Base-by-base conservation (phyloP, 2,113 vertebrate genomes). In the Phrynosoma platyrhinos region DNA sequence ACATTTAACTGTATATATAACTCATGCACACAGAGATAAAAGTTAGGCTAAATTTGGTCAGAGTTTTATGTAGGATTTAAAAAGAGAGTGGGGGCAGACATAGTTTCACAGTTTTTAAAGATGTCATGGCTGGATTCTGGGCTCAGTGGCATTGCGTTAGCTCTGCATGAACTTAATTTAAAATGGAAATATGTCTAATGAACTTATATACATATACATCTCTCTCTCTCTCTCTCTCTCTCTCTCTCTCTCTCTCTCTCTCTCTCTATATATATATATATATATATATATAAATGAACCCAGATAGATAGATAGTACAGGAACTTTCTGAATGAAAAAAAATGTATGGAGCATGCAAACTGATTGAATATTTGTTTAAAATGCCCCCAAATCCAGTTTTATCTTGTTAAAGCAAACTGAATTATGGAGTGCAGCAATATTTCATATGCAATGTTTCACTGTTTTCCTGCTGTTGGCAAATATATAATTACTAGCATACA, bases 1-100 rank as follows among this genome's bases (percentile, higher is more conserved):
- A 91, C 79, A 87, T 91, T 94, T 92, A 83, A 89, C 90, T 0
- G 9, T 25, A 81, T 7, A 0, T 32, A 90, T 95, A 94, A 95
- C 91, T 96, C 93, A 92, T 76, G 53, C 32, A 78, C 25, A 1
- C 9, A 21, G 21, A 12, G 69, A 88, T 88, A 84, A 90, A 94
- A 76, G 76, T 62, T 84, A 1, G 71, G 92, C 84, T 88, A 91
- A 94, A 93, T 90, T 87, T 86, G 75, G 53, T 87, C 3, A 2
- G 66, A 36, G 32, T 27, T 94, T 92, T 91, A 91, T 89, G 83
- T 80, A 25, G 86, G 69, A 72, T 83, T 91, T 92, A 84, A 10
- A 86, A 71, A 75, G 36, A 9, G 74, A 9, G 40, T 4, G 36
- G 30, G 40, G 14, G 66, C 6, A 27, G 32, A 27, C 21, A 10